These are phyloP conservation scores for Pollenia labialis DNA, from an alignment of 2,888 invertebrate genomes.

Conservation along the genomic window DNA sequence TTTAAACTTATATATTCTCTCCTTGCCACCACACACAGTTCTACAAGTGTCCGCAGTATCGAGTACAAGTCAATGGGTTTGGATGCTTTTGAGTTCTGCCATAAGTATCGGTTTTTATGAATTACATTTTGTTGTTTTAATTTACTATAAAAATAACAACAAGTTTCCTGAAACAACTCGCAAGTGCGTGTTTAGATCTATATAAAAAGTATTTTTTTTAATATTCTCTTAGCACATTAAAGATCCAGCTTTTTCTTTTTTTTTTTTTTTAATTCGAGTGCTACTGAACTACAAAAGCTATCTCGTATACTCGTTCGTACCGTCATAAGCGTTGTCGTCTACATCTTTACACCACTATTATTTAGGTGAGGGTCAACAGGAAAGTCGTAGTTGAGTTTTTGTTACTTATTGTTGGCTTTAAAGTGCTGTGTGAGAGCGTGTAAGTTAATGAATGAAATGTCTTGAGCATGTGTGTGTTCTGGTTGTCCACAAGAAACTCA, in stretches of 20 bases:
- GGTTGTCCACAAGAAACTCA: neutral
- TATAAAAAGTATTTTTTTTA: neutral
- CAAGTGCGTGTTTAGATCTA: constrained; percentile 61
- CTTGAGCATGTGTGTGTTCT: constrained; percentile 6
- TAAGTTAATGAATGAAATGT: constrained; percentile 40
- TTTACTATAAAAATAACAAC: constrained; percentile 52
- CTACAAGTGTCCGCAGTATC: neutral
- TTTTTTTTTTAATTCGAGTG: neutral
- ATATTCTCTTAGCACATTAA: neutral
- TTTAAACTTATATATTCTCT: constrained; percentile 23
- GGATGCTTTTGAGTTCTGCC: constrained; percentile 5
- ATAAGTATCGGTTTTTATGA: constrained; percentile 43
- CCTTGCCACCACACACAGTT: neutral
- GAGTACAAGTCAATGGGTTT: neutral
- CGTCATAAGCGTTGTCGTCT: constrained; percentile 31
- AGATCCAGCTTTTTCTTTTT: constrained; percentile 20
- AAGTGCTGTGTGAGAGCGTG: constrained; percentile 1
- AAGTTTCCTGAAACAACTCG: constrained; percentile 47
- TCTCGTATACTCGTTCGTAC: constrained; percentile 1
- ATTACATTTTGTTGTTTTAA: constrained; percentile 56
- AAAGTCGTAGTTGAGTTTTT: constrained; percentile 59
- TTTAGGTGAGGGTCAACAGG: constrained; percentile 75
- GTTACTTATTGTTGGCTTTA: constrained; percentile 25
- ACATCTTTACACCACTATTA: constrained; percentile 49
- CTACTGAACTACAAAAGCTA: constrained; percentile 25